Evolutionary conservation across 2,888 invertebrate species (phyloP), one percentile per base, ranked within the genome.

Genomic region (Drosophila borborema): DNA sequence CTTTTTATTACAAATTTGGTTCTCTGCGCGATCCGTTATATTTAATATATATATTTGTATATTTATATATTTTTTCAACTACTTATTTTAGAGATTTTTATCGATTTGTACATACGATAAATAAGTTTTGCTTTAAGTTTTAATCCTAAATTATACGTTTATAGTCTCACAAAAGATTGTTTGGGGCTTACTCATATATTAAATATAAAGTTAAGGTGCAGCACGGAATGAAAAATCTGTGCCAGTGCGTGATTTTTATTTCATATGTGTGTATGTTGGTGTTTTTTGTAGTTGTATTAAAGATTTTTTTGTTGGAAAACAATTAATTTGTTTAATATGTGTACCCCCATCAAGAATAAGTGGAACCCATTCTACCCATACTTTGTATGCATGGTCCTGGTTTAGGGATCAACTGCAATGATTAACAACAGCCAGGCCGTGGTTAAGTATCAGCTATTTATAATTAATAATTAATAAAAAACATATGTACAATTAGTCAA

Each of bases 141-240:
- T 71, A 82, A 65, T 64, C 81, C 89, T 86, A 80, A 38, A 72
- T 73, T 67, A 88, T 73, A 82, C 38, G 67, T 80, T 86, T 76
- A 87, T 84, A 83, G 89, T 83, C 83, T 89, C 89, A 89, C 87
- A 89, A 84, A 86, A 84, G 85, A 87, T 84, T 84, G 85, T 84
- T 77, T 75, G 62, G 84, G 85, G 74, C 82, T 79, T 85, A 71
- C 48, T 60, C 40, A 60, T 59, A 68, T 63, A 51, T 71, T 55
- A 40, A 53, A 72, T 72, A 71, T 71, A 76, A 80, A 53, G 67
- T 71, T 64, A 23, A 62, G 40, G 76, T 77, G 81, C 77, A 66
- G 76, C 76, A 80, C 70, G 58, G 76, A 76, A 76, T 70, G 45
- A 80, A 67, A 62, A 71, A 80, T 76, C 53, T 63, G 64, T 67